phyloP scores from a whole-genome alignment of 1,140 invertebrate genomes.

The Bradynema listronoti region DNA sequence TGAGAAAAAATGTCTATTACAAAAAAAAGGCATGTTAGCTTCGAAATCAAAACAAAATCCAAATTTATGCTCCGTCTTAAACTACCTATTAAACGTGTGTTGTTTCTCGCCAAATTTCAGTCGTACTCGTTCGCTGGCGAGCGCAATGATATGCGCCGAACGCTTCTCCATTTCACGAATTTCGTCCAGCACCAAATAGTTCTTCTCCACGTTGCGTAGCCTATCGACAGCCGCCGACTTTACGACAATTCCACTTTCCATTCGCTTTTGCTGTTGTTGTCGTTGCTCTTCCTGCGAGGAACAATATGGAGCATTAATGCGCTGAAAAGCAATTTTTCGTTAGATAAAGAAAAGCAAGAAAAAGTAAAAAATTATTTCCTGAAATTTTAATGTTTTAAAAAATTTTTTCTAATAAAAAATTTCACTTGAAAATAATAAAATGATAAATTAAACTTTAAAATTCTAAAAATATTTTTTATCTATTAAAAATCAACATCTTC shows the following conservation, averaged over 20 bases:
- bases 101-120: neutral
- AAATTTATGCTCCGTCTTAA: neutral
- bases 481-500: neutral
- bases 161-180: slow-evolving; percentile 2
- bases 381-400: neutral
- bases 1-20: neutral
- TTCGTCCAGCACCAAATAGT: slow-evolving; percentile 11
- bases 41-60: neutral
- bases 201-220: slow-evolving; percentile 1
- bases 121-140: neutral
- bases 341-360: neutral
- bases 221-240: slow-evolving; percentile 4
- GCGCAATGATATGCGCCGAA: neutral
- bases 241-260: neutral
- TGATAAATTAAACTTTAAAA: too few relatives aligned
- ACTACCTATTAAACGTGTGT: neutral
- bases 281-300: neutral
- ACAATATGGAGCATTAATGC: neutral
- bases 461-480: neutral
- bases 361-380: neutral
- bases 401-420: neutral
- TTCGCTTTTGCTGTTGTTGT: too few relatives aligned
- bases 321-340: neutral
- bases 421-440: neutral
- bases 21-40: neutral